Evolutionary conservation across 1,140 invertebrate species (phyloP), one percentile per base, ranked within the genome.

Genomic region (Drosophila bifasciata): DNA sequence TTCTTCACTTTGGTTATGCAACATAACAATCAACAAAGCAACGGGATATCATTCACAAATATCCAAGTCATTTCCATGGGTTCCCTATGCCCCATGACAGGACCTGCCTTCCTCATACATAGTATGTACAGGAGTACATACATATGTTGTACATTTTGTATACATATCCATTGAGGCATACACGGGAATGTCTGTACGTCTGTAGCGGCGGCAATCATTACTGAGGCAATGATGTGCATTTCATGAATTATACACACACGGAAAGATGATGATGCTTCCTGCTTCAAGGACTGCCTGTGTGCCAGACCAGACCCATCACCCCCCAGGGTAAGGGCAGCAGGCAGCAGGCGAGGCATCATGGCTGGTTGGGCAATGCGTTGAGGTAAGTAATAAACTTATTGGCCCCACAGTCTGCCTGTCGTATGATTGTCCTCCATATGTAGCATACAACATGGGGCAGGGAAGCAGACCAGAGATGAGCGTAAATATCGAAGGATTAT

Each of bases 351-450:
- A 32, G 28, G 28, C 28, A n/a, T 4, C 52, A 70, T 62, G 63
- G 61, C 73, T 85, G 76, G 80, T 59, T 86, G 80, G 77, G 58
- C 81, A 85, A 74, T 85, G 83, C 83, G 72, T 56, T 79, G 81
- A 86, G 73, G 81, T 79, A 77, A 86, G 81, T 85, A 85, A 86
- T 86, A 85, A 85, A 85, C 81, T 85, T 86, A 86, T 85, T 85
- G 81, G 83, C 81, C 77, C 81, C 76, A 81, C 11, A 3, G 32
- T 36, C 32, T 62, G 81, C 63, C 73, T 77, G 62, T 61, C 60
- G 50, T 57, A 74, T 80, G 81, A 86, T 77, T 85, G 81, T 68
- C 63, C 32, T 68, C 25, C 73, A 50, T 77, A 64, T 77, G 63
- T 80, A 68, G 63, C 52, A 43, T 59, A 78, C 74, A 83, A 81